Evolutionary conservation across 2,888 invertebrate genomes (phyloP).

Genomic region (Plebejus argus): DNA sequence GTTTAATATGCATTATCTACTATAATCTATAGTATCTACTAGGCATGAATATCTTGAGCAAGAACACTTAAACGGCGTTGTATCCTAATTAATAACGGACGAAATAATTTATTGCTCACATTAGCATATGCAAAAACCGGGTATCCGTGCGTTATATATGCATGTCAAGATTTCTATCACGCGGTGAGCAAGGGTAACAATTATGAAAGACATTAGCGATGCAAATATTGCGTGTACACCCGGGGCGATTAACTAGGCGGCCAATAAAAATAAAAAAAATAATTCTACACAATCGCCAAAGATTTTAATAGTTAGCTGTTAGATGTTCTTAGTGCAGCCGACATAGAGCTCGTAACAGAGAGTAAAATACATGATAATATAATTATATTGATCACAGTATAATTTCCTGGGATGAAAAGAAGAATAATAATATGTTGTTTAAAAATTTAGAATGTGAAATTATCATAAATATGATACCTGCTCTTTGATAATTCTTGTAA

Average conservation of each 20-base stretch:
- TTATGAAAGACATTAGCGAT: slow-evolving; percentile 25
- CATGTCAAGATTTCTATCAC: slow-evolving; percentile 27
- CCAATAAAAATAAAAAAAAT: background rate
- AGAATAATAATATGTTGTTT: no score
- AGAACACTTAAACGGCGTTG: background rate
- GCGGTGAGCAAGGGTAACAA: slow-evolving; percentile 26
- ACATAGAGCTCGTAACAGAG: no score
- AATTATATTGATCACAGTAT: no score
- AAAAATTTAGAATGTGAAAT: no score
- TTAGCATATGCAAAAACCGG: slow-evolving; percentile 25
- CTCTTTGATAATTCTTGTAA: no score
- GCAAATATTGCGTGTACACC: slow-evolving; percentile 25
- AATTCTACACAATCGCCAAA: background rate
- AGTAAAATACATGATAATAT: no score
- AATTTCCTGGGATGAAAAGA: no score
- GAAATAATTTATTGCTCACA: slow-evolving; percentile 9
- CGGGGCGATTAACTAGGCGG: background rate
- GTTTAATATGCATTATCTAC: background rate
- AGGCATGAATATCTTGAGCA: background rate
- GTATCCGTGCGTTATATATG: slow-evolving; percentile 27
- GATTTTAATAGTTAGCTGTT: background rate
- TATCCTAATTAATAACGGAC: slow-evolving; percentile 14
- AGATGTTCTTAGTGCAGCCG: background rate
- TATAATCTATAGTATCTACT: no score
- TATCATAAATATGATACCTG: no score